Percentiles rank a stretch among this genome's conserved stretches.
These are phyloP conservation scores for Prenolepis imparis DNA, from an alignment of 2,888 invertebrate species.

Conservation along the genomic window DNA sequence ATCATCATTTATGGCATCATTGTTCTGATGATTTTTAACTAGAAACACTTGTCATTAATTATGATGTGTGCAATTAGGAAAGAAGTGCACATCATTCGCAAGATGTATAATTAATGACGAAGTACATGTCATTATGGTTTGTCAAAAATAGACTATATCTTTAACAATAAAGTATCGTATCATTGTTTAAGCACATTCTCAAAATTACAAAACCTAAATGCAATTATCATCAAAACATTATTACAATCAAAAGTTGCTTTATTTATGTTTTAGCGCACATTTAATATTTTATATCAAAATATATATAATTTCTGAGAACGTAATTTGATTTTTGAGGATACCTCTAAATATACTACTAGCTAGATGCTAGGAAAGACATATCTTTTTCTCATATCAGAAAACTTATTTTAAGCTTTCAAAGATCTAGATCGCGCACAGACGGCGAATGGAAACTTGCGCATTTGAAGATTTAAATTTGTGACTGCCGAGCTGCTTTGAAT, in stretches of 20 bases:
- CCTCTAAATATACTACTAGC: not conserved
- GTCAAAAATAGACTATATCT: constrained; percentile 6
- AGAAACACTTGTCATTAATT: constrained; percentile 8
- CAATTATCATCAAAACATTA: not conserved
- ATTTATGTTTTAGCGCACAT: not conserved
- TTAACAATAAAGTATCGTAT: not conserved
- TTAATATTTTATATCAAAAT: not conserved
- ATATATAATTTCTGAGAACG: not conserved
- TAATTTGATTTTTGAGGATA: not conserved
- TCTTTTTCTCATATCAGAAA: not conserved
- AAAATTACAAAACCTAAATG: not conserved
- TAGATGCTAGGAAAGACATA: not conserved
- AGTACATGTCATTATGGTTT: not conserved
- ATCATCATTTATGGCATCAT: constrained; percentile 4
- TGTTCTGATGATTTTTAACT: constrained; percentile 16
- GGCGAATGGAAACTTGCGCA: constrained; percentile 1
- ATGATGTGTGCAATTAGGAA: not conserved
- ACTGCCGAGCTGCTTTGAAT: constrained; percentile 34
- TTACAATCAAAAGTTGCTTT: not conserved
- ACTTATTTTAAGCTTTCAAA: not conserved
- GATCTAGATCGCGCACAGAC: not conserved
- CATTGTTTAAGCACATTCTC: not conserved
- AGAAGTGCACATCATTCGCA: constrained; percentile 17
- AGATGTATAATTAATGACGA: not conserved
- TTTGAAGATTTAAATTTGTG: constrained; percentile 16